Conservation (phyloP, 30 jellyfish, hydroid and myxozoan genomes). For the Pseudorhiza aurosa region DNA sequence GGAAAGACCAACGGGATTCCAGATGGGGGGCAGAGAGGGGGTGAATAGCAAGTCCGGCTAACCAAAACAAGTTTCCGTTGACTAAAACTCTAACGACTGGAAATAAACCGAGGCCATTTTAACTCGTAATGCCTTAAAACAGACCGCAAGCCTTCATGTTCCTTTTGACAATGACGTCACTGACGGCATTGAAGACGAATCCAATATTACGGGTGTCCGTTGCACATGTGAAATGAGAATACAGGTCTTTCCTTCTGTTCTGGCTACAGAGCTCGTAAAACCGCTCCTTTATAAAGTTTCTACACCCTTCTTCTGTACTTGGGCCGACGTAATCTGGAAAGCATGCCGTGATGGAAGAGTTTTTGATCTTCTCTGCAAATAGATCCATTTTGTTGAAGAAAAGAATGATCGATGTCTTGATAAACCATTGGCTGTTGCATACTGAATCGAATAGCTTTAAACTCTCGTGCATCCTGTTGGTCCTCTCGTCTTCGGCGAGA, state of each 20-base stretch:
- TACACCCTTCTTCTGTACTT: neutral
- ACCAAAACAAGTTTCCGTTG: too few relatives aligned
- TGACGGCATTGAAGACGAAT: slow-evolving; percentile 27
- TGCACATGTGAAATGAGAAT: slow-evolving; percentile 57
- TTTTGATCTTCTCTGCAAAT: slow-evolving; percentile 26
- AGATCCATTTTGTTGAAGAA: slow-evolving; percentile 51
- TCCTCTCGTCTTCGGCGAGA: slow-evolving; percentile 31
- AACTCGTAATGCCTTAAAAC: neutral
- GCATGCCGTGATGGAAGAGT: neutral
- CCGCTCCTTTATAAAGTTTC: neutral
- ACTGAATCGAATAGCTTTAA: slow-evolving; percentile 9
- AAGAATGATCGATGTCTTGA: slow-evolving; percentile 25
- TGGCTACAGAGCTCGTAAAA: neutral
- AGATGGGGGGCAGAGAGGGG: neutral
- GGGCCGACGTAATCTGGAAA: slow-evolving; percentile 46
- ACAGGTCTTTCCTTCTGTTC: neutral
- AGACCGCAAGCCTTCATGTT: neutral
- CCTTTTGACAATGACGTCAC: neutral
- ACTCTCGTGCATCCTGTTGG: slow-evolving; percentile 37
- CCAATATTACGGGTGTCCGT: slow-evolving; percentile 45
- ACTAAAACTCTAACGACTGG: too few relatives aligned
- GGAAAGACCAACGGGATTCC: neutral
- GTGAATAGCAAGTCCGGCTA: too few relatives aligned
- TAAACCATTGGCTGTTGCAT: slow-evolving; percentile 35
- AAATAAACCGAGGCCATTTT: too few relatives aligned